Percentiles rank a stretch among this genome's conserved stretches.
These are phyloP conservation scores for Petaurus breviceps DNA, from an alignment of 2,113 vertebrate species.

Conservation along the genomic window DNA sequence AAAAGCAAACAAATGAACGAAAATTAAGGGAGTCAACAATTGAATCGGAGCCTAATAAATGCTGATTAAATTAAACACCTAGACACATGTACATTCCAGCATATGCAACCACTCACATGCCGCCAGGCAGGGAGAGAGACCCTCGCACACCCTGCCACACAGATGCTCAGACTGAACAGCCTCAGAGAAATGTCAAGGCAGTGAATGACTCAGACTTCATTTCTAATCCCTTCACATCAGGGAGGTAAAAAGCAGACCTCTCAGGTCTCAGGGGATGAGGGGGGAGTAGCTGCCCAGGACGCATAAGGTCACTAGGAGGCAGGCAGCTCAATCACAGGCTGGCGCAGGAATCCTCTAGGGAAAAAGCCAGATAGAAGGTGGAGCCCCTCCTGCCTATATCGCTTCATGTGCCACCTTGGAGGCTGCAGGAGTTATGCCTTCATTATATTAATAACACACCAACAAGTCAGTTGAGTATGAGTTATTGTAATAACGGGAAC, in stretches of 20 bases:
- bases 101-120: neutral
- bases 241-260: slow-evolving; percentile 44
- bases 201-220: slow-evolving; percentile 55
- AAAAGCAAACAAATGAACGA: slow-evolving; percentile 45
- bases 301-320: slow-evolving; percentile 56
- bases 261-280: slow-evolving; percentile 30
- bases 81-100: neutral
- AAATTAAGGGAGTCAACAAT: slow-evolving; percentile 9
- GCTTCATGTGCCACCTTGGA: neutral
- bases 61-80: neutral
- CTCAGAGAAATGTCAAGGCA: slow-evolving; percentile 19
- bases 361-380: neutral
- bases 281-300: slow-evolving; percentile 53
- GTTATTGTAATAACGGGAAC: slow-evolving; percentile 41
- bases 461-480: slow-evolving; percentile 17
- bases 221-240: slow-evolving; percentile 55
- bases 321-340: slow-evolving; percentile 33
- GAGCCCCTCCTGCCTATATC: slow-evolving; percentile 4
- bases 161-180: slow-evolving; percentile 7
- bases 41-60: slow-evolving; percentile 31
- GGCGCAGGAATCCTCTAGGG: slow-evolving; percentile 15
- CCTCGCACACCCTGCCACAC: neutral
- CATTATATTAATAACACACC: slow-evolving; percentile 43
- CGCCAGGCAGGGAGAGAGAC: neutral
- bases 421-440: neutral